Conservation (phyloP, 1,140 invertebrate genomes). For the Dinoponera quadriceps region DNA sequence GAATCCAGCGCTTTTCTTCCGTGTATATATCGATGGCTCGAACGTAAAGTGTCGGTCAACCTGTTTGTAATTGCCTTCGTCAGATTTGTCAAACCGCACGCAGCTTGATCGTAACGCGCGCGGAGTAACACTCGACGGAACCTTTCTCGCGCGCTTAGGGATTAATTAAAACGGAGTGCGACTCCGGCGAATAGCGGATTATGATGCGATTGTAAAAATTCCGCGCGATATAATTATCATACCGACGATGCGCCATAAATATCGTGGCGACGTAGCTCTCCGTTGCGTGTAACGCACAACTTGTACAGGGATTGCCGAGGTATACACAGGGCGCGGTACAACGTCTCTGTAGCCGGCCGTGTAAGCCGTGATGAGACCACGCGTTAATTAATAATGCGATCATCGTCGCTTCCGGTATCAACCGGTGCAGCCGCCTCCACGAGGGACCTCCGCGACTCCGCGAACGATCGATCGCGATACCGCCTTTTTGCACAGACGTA, state of each 20-base stretch:
- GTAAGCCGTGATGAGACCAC: constrained; percentile 50
- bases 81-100: too few species aligned
- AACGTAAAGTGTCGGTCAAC: too few species aligned
- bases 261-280: constrained; percentile 18
- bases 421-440: constrained; percentile 47
- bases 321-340: constrained; percentile 20
- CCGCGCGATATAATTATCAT: constrained; percentile 50
- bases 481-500: constrained; percentile 37
- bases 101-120: neutral
- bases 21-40: too few species aligned
- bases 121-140: neutral
- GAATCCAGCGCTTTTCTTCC: too few species aligned
- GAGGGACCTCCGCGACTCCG: too few species aligned
- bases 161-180: constrained; percentile 26
- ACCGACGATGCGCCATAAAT: constrained; percentile 38
- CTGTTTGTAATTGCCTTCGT: too few species aligned
- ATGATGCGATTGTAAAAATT: constrained; percentile 25
- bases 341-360: constrained; percentile 40
- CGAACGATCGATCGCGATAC: neutral
- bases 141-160: neutral
- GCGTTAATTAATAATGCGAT: constrained; percentile 79
- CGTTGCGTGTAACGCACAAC: constrained; percentile 24
- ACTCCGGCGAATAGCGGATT: neutral
- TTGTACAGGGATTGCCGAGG: constrained; percentile 36
- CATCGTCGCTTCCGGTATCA: constrained; percentile 70